phyloP scores from a whole-genome alignment of 2,113 vertebrate genomes.

The Ploceus nigricollis region DNA sequence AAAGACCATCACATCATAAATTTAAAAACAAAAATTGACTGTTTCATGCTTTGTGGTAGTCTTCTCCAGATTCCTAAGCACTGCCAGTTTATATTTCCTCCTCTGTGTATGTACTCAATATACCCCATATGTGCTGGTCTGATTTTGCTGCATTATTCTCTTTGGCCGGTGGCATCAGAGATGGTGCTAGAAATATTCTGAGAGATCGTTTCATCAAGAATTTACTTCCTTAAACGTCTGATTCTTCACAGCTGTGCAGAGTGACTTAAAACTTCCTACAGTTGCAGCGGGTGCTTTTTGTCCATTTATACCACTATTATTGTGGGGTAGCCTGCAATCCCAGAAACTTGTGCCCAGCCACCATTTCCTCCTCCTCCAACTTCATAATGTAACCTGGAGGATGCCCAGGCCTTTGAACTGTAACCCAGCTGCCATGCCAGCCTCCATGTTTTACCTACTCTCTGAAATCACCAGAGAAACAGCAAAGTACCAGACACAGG shows the following conservation, averaged over 20 bases:
- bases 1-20: neutral
- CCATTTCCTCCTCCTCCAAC: neutral
- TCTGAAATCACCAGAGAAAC: neutral
- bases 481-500: neutral
- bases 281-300: accelerated
- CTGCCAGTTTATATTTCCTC: neutral
- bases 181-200: neutral
- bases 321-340: neutral
- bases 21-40: neutral
- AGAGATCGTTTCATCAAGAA: neutral
- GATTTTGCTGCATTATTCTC: neutral
- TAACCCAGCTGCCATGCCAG: neutral
- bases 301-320: neutral
- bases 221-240: neutral
- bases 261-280: neutral
- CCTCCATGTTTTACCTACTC: neutral
- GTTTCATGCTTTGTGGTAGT: neutral
- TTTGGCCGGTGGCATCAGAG: neutral
- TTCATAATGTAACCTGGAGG: neutral
- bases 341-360: neutral
- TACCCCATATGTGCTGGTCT: neutral
- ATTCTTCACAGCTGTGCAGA: neutral
- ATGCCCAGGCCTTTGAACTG: neutral
- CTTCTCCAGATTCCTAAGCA: neutral
- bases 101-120: accelerated